Base-by-base conservation (phyloP, 2,113 vertebrate species). In the Lamprotornis superbus region DNA sequence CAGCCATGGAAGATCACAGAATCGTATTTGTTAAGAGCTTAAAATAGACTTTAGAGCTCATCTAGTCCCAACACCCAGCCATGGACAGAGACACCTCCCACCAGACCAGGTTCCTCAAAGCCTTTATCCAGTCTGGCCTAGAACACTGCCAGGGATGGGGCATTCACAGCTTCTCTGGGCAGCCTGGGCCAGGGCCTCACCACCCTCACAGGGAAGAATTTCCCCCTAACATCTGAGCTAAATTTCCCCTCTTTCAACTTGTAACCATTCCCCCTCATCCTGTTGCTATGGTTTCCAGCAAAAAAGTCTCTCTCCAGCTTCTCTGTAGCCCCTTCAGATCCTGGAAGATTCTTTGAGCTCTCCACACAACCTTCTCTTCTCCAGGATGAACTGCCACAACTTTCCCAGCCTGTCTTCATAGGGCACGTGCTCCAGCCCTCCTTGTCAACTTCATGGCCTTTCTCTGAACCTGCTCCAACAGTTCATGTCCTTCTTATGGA, bases 21-120 rank as follows among this genome's bases (percentile, higher is more conserved):
- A 46, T 20, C 1, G 0, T 6, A 6, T 25, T 50, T 23, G 24
- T 23, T 46, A 24, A 53, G 17, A 31, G 13, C 9, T 46, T 27
- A 53, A 10, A 63, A 71, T 0, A 23, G 46, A 60, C 22, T 44
- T 53, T 1, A 9, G 33, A 69, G 28, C 39, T 61, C 10, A 7
- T 20, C 55, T 9, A 33, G 46, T 12, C 22, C 39, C 46, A 60
- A 6, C 5, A 15, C 3, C 4, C 39, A 37, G 27, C 63, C 61
- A 33, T 18, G 16, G n/a, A 16, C 20, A 75, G 46, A 23, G n/a
- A 35, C 24, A 53, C 1, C 4, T 25, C 46, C 31, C 31, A 33
- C 4, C 27, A 63, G 8, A 31, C 10, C 35, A 49, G 31, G 22
- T 0, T 42, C 40, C 70, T 47, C n/a, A 25, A 27, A 27, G 25